These are phyloP conservation scores for Sarcophaga subvicina DNA, from an alignment of 2,888 invertebrate genomes.

Conservation along the genomic window DNA sequence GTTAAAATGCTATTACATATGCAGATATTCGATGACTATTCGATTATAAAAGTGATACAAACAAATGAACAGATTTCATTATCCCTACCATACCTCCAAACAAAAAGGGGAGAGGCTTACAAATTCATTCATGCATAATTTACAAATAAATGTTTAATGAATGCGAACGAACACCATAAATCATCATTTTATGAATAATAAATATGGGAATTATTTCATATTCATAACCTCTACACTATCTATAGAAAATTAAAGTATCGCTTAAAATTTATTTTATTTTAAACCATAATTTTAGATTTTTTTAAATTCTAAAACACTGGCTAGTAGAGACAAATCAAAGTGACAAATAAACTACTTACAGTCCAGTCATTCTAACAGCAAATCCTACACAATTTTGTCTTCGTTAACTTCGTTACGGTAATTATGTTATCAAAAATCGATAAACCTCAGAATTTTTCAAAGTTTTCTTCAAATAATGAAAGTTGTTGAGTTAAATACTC, in stretches of 20 bases:
- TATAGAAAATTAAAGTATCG: too few species aligned
- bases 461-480: too few species aligned
- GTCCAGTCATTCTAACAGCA: too few species aligned
- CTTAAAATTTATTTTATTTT: conserved; percentile 14
- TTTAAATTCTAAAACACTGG: too few species aligned
- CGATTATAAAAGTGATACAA: not conserved
- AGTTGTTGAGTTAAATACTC: too few species aligned
- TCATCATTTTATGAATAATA: conserved; percentile 61
- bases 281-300: too few species aligned
- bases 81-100: not conserved
- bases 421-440: too few species aligned
- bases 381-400: too few species aligned
- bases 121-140: conserved; percentile 17
- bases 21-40: not conserved
- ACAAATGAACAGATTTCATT: not conserved
- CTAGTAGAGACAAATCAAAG: too few species aligned
- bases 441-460: too few species aligned
- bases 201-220: conserved; percentile 53
- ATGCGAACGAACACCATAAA: conserved; percentile 32
- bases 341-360: too few species aligned
- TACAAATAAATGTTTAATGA: conserved; percentile 48
- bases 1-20: not conserved
- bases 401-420: too few species aligned
- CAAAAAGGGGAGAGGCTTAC: not conserved
- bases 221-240: not conserved